A percentile compares a stretch with the other conserved stretches of the same genome.
Conservation (phyloP, 2,888 invertebrate species). For the Yponomeuta cagnagella region DNA sequence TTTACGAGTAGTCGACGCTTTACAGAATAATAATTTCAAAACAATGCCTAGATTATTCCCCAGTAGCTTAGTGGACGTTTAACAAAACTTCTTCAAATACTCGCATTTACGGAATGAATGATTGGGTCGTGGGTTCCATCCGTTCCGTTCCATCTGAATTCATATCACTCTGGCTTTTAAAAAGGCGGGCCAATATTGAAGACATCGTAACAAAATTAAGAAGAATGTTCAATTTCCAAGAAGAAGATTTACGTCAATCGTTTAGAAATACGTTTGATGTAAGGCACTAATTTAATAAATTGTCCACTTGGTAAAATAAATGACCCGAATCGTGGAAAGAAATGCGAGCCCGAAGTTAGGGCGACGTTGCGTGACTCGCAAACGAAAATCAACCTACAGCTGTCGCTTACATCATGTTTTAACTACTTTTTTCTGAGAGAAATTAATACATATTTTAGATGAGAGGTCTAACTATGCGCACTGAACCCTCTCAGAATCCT, state of each 20-base stretch:
- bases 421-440: neutral
- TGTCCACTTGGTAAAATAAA: slow-evolving; percentile 32
- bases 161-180: no score
- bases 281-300: slow-evolving; percentile 42
- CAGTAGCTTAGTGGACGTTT: no score
- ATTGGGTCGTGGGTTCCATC: no score
- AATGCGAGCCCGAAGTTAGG: slow-evolving; percentile 32
- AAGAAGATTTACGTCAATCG: neutral
- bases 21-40: no score
- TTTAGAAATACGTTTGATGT: slow-evolving; percentile 9
- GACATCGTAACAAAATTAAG: slow-evolving; percentile 1
- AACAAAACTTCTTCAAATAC: no score
- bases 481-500: no score
- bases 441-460: neutral
- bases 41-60: no score
- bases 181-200: neutral
- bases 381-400: slow-evolving; percentile 24
- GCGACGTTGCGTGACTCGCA: slow-evolving; percentile 34
- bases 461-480: no score
- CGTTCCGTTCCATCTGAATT: no score
- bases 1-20: no score
- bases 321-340: slow-evolving; percentile 39
- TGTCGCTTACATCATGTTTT: neutral
- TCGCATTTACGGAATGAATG: no score
- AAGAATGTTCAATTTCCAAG: neutral